phyloP scores from a whole-genome alignment of 2,797 vertebrate genomes.

The Selene dorsalis region DNA sequence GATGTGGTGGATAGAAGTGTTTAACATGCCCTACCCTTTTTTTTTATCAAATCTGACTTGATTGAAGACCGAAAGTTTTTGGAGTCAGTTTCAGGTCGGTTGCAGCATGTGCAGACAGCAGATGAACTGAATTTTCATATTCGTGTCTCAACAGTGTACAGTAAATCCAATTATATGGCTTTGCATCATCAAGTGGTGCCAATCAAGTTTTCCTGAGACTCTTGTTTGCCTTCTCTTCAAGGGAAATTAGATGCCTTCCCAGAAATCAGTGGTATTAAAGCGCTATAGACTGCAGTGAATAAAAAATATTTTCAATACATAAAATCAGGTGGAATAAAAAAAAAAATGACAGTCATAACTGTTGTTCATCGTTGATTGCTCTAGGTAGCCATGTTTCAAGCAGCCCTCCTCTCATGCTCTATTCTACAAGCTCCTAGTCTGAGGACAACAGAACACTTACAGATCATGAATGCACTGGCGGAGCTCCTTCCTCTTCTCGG shows the following conservation, averaged over 20 bases:
- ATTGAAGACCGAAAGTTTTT: constrained; percentile 23
- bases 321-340: constrained; percentile 13
- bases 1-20: constrained; percentile 41
- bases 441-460: constrained; percentile 67
- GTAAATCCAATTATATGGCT: constrained; percentile 3
- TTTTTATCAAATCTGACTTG: constrained; percentile 25
- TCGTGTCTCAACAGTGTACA: background rate
- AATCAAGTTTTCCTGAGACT: constrained; percentile 6
- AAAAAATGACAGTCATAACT: background rate
- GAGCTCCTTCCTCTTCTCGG: constrained; percentile 75
- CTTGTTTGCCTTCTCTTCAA: constrained; percentile 6
- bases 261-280: background rate
- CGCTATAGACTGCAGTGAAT: background rate
- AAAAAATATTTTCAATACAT: background rate
- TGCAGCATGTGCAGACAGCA: constrained; percentile 10
- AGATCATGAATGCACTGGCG: constrained; percentile 74
- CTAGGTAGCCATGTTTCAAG: constrained; percentile 26
- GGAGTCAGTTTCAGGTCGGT: constrained; percentile 11
- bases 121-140: constrained; percentile 21
- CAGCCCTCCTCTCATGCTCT: constrained; percentile 21
- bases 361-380: constrained; percentile 26
- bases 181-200: constrained; percentile 9
- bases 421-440: constrained; percentile 31
- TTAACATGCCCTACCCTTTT: constrained; percentile 24
- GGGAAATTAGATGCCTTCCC: background rate